Evolutionary conservation across 2,797 vertebrate species (phyloP), one percentile per base, ranked within the genome.

Genomic region (Eulemur rubriventer): DNA sequence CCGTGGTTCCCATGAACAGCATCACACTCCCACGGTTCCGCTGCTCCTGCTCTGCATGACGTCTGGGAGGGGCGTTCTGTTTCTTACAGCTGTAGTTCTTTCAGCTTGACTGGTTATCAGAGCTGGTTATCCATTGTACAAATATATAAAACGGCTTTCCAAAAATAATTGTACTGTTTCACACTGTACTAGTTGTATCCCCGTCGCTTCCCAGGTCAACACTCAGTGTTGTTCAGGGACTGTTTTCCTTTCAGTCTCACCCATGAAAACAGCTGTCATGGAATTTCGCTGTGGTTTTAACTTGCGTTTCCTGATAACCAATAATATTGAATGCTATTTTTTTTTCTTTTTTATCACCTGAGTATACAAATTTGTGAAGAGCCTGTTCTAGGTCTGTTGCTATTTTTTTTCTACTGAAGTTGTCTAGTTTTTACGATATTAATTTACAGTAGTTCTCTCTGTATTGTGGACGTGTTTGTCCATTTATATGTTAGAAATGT

Each of bases 1-100:
- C 30, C 43, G 1, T 2, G 6, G 0, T 1, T 43, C 26, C 30
- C 41, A 1, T 4, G 20, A 12, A 6, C 1, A 28, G 5, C 10
- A 5, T 16, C 30, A 5, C 14, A 4, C 9, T 35, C 20, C 30
- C 43, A 2, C 2, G 6, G 0, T 1, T 43, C 26, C 30, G 26
- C 5, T 35, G 13, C 63, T 69, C 61, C 20, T 33, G 3, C 38
- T 48, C 46, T 18, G 4, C 1, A 1, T 63, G 14, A 26, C 7
- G 4, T 83, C 24, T 18, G 5, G 8, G 38, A 43, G 0, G 0
- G 2, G 38, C 7, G 2, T 46, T 69, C 75, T 46, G 33, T n/a
- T 30, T 50, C 26, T 13, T 1, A 16, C 7, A 41, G 41, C 48
- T 59, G 9, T 13, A 2, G 7, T 26, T 76, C 5, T 33, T 26